Base-by-base conservation (phyloP, 1,140 invertebrate species). In the Aleiodes sp. region DNA sequence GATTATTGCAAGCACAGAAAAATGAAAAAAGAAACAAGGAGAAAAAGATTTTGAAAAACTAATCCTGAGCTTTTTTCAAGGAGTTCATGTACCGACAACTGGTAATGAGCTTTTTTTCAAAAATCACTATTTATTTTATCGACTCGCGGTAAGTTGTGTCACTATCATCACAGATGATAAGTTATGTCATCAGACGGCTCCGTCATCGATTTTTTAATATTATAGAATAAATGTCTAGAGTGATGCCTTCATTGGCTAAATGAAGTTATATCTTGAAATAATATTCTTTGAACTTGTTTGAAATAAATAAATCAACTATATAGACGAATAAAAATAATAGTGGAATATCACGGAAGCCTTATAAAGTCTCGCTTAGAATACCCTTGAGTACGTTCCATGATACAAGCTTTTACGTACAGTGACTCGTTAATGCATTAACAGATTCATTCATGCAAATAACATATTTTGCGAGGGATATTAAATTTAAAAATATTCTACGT, bases 291-390 rank as follows among this genome's bases (percentile, higher is more conserved):
- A n/a, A n/a, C n/a, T n/a, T n/a, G n/a, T n/a, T n/a, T n/a, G n/a
- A n/a, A 52, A 52, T 52, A 52, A 52, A 60, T 68, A 43, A 77
- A 80, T 76, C 76, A 69, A 68, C 73, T 80, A 81, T 80, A 75
- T 62, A 75, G 78, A 83, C 82, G 80, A 83, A 82, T 79, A 78
- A 52, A n/a, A 52, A 52, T 52, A 16, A 52, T 52, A 21, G 19
- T 81, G 80, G 79, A 82, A 83, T 84, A 82, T 80, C 77, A 69
- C 65, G 65, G 83, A 85, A 85, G 82, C 83, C 83, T 78, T 84
- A 85, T 81, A 77, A 82, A 75, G 76, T 76, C 77, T 78, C 46
- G 46, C 46, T 52, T 52, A 9, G 77, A 78, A 82, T 80, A 82
- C 79, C 78, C 78, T 83, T 79, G 82, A 82, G 78, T 80, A 35